Base-by-base conservation (phyloP, 2,113 vertebrate species). In the Campylomormyrus tamandua region DNA sequence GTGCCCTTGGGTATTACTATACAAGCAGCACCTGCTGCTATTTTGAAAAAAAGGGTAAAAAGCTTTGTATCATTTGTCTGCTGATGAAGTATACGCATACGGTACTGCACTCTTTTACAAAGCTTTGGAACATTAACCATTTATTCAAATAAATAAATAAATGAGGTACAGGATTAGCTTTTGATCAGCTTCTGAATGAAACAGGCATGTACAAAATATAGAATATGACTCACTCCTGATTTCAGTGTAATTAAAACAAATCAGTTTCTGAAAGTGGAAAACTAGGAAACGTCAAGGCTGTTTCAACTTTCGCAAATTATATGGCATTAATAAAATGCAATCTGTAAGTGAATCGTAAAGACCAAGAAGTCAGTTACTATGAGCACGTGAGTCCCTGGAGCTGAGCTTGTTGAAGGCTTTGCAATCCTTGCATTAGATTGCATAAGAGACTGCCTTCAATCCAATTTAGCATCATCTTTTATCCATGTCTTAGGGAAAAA, bases 321-420 rank as follows among this genome's bases (percentile, higher is more conserved):
- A 94, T 92, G 90, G 91, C 89, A 89, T 87, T 90, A 90, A 90
- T 89, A 92, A 90, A 92, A 89, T 91, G 90, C 94, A 94, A 94
- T 95, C 92, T 94, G 92, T 31, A 89, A 92, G 94, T 91, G 91
- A 91, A 94, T 94, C 92, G 90, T 62, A 52, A 83, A 90, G 92
- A 93, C 90, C 93, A 91, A 93, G 94, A 93, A 91, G 62, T 85
- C 31, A 80, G 74, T 87, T 87, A 88, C 42, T 90, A 91, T 88
- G 91, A 86, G 92, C 90, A 87, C 93, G 91, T 87, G 90, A 92
- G 92, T 93, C 92, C 89, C 92, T 90, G 48, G 92, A 91, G 92
- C 86, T 53, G 50, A 74, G 88, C 90, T 91, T 90, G n/a, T 90
- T 66, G 62, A 86, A 80, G 50, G 90, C 87, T 92, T 89, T 89